Evolutionary conservation across 1,140 invertebrate genomes (phyloP), one percentile per base, ranked within the genome.

Genomic region (Ooceraea biroi): DNA sequence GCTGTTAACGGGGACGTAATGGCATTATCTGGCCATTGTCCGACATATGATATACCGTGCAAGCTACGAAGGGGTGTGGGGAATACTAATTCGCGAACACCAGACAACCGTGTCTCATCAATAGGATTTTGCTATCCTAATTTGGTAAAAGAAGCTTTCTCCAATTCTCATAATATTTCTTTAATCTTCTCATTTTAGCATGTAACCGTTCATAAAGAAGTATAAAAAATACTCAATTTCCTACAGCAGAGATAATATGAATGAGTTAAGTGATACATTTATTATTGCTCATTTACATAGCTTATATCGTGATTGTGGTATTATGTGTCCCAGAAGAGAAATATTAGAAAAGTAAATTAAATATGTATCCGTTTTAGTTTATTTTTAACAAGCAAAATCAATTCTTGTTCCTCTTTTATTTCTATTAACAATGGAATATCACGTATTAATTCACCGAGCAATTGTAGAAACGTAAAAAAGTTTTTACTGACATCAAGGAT

Each of bases 1-100:
- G 86, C 88, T 90, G 89, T 92, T 92, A 91, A 92, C 91, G 90
- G 77, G 86, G 84, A 88, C 86, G 88, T 91, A 91, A 91, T 91
- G 74, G 88, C 87, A 89, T 91, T 91, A 91, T 92, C 89, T 85
- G 66, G 74, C 77, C 68, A 88, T 90, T 92, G 89, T 90, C 86
- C 85, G 86, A 86, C 87, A 78, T 66, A 52, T 74, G 71, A 78
- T 60, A 80, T 44, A 85, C 72, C 48, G 58, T 60, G 57, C 52
- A 50, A 76, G 57, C 58, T 63, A 77, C 83, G 83, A 71, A 48
- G 50, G 41, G 14, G 63, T 52, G 19, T 58, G 65, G 78, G 71
- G 83, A 78, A 76, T 66, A 74, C 87, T 91, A 91, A 91, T 91
- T 91, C 82, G 88, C 72, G 61, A 90, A 90, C 88, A 89, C 86